Conservation (phyloP, 2,113 vertebrate species). For the Lepus europaeus region DNA sequence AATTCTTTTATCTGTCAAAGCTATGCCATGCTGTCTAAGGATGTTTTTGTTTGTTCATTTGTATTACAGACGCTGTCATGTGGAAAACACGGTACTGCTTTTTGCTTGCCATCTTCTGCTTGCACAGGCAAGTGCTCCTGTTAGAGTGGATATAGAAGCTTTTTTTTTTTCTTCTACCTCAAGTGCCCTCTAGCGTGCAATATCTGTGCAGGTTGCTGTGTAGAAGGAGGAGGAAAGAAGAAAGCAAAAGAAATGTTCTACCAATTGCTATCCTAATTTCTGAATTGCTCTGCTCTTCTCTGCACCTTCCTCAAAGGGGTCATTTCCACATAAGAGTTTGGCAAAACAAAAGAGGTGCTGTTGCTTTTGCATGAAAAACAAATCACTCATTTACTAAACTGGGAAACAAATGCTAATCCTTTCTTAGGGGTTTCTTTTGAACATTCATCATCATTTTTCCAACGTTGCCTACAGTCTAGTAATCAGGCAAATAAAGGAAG, state of each 20-base stretch:
- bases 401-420: conserved; percentile 69
- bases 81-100: conserved; percentile 13
- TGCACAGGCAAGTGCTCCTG: background rate
- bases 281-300: conserved; percentile 37
- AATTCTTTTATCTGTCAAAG: conserved; percentile 58
- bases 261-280: conserved; percentile 69
- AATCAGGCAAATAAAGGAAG: conserved; percentile 78
- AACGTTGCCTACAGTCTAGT: conserved; percentile 56
- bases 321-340: conserved; percentile 58
- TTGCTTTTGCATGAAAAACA: conserved; percentile 66
- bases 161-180: conserved; percentile 85
- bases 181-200: conserved; percentile 97
- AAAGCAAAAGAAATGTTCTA: conserved; percentile 31
- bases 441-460: conserved; percentile 67
- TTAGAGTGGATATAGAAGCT: conserved; percentile 63
- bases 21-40: background rate
- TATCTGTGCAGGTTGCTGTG: conserved; percentile 83
- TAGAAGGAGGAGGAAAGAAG: conserved; percentile 27
- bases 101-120: conserved; percentile 52
- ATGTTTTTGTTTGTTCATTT: conserved; percentile 43
- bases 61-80: conserved; percentile 49
- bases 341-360: conserved; percentile 61
- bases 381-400: conserved; percentile 77
- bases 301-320: conserved; percentile 58
- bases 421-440: conserved; percentile 72